These are phyloP conservation scores for Elachura formosa DNA, from an alignment of 2,113 vertebrate species.

Conservation along the genomic window DNA sequence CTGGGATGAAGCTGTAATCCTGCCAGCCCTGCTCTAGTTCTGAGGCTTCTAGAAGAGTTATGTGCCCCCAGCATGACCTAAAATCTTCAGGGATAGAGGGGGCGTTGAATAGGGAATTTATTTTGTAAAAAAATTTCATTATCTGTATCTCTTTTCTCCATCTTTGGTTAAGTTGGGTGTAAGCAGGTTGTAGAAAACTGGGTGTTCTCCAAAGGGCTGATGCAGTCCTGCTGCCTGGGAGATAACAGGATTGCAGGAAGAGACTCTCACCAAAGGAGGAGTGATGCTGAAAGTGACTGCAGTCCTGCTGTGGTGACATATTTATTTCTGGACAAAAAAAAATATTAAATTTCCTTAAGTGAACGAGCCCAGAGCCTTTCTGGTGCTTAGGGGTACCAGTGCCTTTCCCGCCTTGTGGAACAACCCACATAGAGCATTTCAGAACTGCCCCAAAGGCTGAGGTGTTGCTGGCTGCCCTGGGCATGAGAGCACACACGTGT, in stretches of 20 bases:
- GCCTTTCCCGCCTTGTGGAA: neutral
- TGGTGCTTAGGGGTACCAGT: neutral
- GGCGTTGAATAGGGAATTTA: neutral
- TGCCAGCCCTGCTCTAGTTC: neutral
- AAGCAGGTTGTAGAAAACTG: neutral
- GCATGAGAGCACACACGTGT: rapidly evolving
- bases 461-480: neutral
- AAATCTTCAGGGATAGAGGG: neutral
- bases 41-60: neutral
- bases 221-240: neutral
- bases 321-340: neutral
- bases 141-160: neutral
- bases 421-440: neutral
- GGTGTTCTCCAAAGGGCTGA: rapidly evolving
- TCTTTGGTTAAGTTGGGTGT: neutral
- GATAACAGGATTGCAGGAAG: neutral
- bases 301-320: neutral
- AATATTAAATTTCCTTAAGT: neutral
- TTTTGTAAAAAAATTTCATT: neutral
- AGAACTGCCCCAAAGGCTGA: neutral
- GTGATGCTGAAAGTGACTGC: neutral
- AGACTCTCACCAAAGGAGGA: neutral
- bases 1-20: neutral
- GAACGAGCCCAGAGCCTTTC: neutral
- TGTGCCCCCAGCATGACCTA: neutral